Conservation (phyloP, 2,888 invertebrate species). For the Formica aserva region DNA sequence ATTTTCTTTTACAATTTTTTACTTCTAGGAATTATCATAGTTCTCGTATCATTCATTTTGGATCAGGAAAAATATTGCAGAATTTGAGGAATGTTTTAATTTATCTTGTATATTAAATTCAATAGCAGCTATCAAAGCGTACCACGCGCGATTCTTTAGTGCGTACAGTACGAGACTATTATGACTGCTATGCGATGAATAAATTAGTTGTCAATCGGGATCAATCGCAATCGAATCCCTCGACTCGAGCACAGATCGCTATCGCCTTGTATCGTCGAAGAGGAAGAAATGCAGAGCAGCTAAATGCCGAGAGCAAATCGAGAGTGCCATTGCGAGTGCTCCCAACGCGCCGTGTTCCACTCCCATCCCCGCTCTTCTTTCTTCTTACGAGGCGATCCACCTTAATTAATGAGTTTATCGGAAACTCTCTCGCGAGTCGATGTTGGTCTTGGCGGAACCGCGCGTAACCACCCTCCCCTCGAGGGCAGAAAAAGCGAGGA, state of each 20-base stretch:
- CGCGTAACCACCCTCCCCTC: conserved; percentile 66
- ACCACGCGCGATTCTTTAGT: not conserved
- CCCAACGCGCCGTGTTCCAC: conserved; percentile 52
- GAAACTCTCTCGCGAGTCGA: conserved; percentile 79
- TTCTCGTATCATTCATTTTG: not conserved
- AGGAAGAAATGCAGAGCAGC: conserved; percentile 18
- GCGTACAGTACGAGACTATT: not conserved
- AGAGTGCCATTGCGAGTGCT: conserved; percentile 58
- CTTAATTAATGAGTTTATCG: conserved; percentile 85
- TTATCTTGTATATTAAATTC: not conserved
- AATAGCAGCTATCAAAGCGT: not conserved
- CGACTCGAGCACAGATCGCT: conserved; percentile 29
- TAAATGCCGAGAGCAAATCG: conserved; percentile 43
- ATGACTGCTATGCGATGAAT: not conserved
- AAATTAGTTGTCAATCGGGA: conserved; percentile 33
- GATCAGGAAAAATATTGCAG: not conserved
- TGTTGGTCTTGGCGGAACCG: conserved; percentile 75
- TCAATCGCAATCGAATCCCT: conserved; percentile 3
- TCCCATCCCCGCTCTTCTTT: conserved; percentile 50
- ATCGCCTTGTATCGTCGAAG: conserved; percentile 19
- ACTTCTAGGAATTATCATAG: not conserved
- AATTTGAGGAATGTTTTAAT: not conserved
- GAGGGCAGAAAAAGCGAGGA: conserved; percentile 53
- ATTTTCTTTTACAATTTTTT: not conserved
- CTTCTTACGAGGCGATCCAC: conserved; percentile 76